Percentiles rank a stretch among this genome's conserved stretches.
These are phyloP conservation scores for Caenorhabditis japonica DNA, from an alignment of 2,888 invertebrate genomes.

Conservation along the genomic window DNA sequence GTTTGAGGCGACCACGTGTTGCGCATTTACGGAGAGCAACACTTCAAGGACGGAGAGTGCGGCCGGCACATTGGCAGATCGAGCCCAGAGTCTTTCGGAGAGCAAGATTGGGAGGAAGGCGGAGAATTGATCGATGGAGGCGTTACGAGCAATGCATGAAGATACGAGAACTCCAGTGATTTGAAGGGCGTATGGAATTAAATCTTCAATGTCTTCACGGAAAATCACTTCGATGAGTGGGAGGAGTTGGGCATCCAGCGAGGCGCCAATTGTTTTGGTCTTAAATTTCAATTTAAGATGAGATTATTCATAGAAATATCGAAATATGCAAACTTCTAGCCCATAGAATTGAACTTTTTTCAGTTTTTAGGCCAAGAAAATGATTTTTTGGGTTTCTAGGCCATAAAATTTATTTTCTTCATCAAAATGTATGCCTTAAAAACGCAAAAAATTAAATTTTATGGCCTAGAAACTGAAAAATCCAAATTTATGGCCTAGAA, in stretches of 20 bases:
- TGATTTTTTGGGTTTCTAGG: no score
- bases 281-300: constrained; percentile 27
- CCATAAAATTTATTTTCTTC: no score
- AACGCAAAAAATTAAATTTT: no score
- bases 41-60: constrained; percentile 91
- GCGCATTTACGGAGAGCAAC: constrained; percentile 76
- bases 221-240: constrained; percentile 95
- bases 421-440: no score
- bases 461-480: no score
- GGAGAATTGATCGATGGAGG: constrained; percentile 86
- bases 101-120: constrained; percentile 90
- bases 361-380: no score
- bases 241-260: constrained; percentile 87
- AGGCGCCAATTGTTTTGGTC: constrained; percentile 67
- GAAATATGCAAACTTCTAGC: no score
- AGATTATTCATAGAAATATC: not conserved
- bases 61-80: constrained; percentile 92
- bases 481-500: no score
- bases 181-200: constrained; percentile 99
- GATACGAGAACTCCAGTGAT: constrained; percentile 80
- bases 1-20: constrained; percentile 82
- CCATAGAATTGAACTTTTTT: no score
- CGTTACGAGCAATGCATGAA: constrained; percentile 55
- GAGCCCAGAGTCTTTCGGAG: constrained; percentile 91
- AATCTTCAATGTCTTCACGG: constrained; percentile 89